Evolutionary conservation across 2,113 vertebrate species (phyloP).

Genomic region (Eupsittula cactorum): DNA sequence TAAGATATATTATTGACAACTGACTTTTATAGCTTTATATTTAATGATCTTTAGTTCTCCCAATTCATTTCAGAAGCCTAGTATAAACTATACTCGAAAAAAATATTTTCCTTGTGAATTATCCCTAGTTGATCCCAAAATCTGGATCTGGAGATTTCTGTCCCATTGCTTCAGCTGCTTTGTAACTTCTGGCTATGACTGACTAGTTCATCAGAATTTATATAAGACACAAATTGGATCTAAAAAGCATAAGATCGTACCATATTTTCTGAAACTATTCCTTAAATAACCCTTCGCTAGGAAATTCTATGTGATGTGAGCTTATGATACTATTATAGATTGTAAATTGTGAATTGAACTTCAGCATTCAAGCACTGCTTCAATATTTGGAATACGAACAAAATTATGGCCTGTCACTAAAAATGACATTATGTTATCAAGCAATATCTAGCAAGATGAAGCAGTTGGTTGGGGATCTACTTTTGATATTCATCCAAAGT

Average conservation of each 20-base stretch:
- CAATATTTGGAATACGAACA: slow-evolving; percentile 62
- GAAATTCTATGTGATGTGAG: background rate
- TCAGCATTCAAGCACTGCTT: background rate
- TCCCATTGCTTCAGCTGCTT: background rate
- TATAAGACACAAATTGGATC: background rate
- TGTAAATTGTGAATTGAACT: background rate
- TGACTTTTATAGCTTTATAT: background rate
- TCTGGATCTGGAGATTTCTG: background rate
- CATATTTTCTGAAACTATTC: slow-evolving; percentile 17
- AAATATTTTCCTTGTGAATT: background rate
- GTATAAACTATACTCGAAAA: background rate
- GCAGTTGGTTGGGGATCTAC: slow-evolving; percentile 27
- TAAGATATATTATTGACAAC: background rate
- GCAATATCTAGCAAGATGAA: slow-evolving; percentile 55
- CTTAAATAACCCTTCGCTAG: slow-evolving; percentile 13
- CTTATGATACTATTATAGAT: background rate
- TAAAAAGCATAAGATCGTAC: background rate
- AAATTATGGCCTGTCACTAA: slow-evolving; percentile 63
- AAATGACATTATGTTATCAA: slow-evolving; percentile 61
- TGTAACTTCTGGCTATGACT: background rate
- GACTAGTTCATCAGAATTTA: background rate
- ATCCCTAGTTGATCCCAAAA: background rate
- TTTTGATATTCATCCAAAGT: slow-evolving; percentile 66
- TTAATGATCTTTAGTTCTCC: background rate
- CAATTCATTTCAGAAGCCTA: background rate